Percentiles rank a stretch among this genome's conserved stretches.
Evolutionary conservation across 2,888 invertebrate genomes (phyloP).

Genomic region (Synanthedon andrenaeformis): DNA sequence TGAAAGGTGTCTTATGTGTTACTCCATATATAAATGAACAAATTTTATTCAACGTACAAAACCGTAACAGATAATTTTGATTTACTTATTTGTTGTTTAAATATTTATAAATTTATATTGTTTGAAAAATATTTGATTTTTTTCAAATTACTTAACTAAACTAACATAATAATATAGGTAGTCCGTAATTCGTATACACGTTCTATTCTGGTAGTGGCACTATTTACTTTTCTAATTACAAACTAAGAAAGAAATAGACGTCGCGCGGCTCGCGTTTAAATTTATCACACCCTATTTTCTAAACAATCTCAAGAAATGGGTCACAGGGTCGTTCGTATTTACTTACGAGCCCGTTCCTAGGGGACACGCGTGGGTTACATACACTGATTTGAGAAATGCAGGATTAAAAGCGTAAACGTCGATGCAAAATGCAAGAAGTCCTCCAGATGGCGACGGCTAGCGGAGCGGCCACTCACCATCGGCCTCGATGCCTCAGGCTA

Average conservation of each 20-base stretch:
- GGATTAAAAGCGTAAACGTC: conserved; percentile 1
- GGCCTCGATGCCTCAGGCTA: conserved; percentile 17
- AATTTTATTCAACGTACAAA: no score
- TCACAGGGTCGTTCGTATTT: conserved; percentile 39
- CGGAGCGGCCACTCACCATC: neutral
- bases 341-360: conserved; percentile 5
- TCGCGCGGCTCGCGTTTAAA: conserved; percentile 46
- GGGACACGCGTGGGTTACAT: neutral
- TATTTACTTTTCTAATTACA: conserved; percentile 57
- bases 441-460: conserved; percentile 1
- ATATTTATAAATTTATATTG: no score
- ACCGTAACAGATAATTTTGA: no score
- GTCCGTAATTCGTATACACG: conserved; percentile 7
- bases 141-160: no score
- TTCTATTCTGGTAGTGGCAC: conserved; percentile 36
- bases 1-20: no score
- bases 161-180: no score
- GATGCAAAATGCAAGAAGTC: neutral
- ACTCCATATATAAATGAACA: no score
- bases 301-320: conserved; percentile 47
- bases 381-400: conserved; percentile 1
- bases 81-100: no score
- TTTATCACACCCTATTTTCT: conserved; percentile 53
- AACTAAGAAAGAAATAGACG: conserved; percentile 43
- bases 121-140: no score